Evolutionary conservation across 2,888 invertebrate genomes (phyloP).

Genomic region (Melanchra persicariae): DNA sequence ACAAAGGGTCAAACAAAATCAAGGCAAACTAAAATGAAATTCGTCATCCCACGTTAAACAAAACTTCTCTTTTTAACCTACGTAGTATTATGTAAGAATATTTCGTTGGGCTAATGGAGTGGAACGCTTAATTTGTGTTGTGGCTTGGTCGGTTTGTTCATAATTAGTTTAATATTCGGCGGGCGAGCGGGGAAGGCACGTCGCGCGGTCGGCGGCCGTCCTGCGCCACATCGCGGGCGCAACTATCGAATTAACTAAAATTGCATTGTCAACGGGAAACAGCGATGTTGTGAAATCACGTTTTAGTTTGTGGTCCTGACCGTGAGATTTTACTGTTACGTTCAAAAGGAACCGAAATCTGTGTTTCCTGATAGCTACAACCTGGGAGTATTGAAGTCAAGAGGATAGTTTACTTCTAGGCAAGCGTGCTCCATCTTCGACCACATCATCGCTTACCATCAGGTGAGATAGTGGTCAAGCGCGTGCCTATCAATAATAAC

Average conservation of each 20-base stretch:
- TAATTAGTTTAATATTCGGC: conserved; percentile 87
- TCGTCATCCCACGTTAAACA: not conserved
- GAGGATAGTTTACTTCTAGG: too few species aligned
- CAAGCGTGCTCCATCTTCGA: too few species aligned
- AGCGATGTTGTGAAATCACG: conserved; percentile 48
- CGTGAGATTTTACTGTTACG: not conserved
- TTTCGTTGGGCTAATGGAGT: conserved; percentile 78
- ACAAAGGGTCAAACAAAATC: conserved; percentile 24
- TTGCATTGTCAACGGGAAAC: conserved; percentile 85
- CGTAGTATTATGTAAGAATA: conserved; percentile 57
- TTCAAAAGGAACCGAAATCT: not conserved
- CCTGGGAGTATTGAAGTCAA: too few species aligned
- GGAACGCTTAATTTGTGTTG: conserved; percentile 80
- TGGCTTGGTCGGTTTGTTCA: conserved; percentile 81
- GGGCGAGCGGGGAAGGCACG: conserved; percentile 55
- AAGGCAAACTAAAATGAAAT: conserved; percentile 10
- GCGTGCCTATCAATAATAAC: too few species aligned
- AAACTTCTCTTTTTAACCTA: conserved; percentile 32
- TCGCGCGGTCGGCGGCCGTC: conserved; percentile 53
- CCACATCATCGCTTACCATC: too few species aligned
- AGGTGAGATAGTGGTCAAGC: too few species aligned
- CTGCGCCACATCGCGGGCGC: conserved; percentile 62
- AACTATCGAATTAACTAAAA: conserved; percentile 86
- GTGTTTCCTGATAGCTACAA: too few species aligned
- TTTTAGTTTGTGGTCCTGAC: conserved; percentile 32